Base-by-base conservation (phyloP, 2,113 vertebrate species). In the Triplophysa siluroides region DNA sequence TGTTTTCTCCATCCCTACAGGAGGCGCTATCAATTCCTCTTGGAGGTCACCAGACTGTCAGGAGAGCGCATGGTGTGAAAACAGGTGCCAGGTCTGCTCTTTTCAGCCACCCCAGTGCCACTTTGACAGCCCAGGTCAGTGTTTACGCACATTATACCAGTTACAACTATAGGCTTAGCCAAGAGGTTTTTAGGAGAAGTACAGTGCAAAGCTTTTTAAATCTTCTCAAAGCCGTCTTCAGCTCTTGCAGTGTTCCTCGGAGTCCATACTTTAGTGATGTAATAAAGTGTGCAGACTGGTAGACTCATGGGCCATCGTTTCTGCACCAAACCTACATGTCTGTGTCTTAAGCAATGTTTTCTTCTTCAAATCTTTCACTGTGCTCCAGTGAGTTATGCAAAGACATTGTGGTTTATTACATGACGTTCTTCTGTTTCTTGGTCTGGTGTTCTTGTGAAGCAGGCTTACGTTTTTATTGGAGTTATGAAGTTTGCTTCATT, bases 1-100 rank as follows among this genome's bases (percentile, higher is more conserved):
- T 71, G 78, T 62, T 8, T 19, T 58, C 83, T 29, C 81, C 54
- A 71, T 24, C 82, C 56, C 84, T 86, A 76, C 88, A 92, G 91
- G 90, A 91, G 68, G 80, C 85, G 75, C 87, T 91, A 82, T 88
- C 90, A 83, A 81, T 88, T 78, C 84, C 90, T 52, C 88, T 93
- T 83, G 78, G 58, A 62, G 10, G 80, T 83, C 90, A 87, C 81
- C 93, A 92, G 90, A 88, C 85, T 81, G 85, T 92, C 85, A 92
- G 93, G 90, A 93, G 90, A 93, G 88, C 89, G 82, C 92, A 94
- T 86, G 88, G 91, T 73, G 87, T 92, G 62, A 89, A 88, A 77
- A 87, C 92, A 81, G 86, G 88, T 45, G 82, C 86, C 88, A 88
- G 90, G 84, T 86, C 90, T 62, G 76, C 89, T 81, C 88, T 94